Evolutionary conservation across 2,888 invertebrate genomes (phyloP).

Genomic region (Kryphioiulus occultus): DNA sequence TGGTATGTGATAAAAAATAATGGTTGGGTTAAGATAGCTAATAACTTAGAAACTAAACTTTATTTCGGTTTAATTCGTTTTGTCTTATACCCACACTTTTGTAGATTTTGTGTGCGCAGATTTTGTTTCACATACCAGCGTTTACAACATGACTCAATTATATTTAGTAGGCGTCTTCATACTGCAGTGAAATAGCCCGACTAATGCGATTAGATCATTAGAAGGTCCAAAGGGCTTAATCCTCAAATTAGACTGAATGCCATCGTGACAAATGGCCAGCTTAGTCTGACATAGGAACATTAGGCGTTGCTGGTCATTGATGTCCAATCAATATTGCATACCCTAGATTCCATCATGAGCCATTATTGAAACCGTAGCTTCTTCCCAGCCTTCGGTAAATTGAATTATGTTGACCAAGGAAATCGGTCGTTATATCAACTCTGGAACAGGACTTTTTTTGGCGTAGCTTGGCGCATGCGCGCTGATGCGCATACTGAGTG

Average conservation of each 20-base stretch:
- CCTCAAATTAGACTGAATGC: background rate
- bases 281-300: background rate
- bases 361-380: background rate
- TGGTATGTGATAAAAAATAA: too few relatives aligned
- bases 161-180: background rate
- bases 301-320: background rate
- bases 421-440: slow-evolving; percentile 29
- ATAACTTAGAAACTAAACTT: too few relatives aligned
- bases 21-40: too few relatives aligned
- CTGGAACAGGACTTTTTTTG: background rate
- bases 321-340: background rate
- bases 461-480: background rate
- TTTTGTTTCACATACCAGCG: too few relatives aligned
- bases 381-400: background rate
- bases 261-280: background rate
- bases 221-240: background rate
- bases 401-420: slow-evolving; percentile 6
- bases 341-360: background rate
- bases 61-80: too few relatives aligned
- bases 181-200: background rate
- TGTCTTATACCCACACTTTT: too few relatives aligned
- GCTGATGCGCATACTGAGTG: background rate
- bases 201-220: background rate
- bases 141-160: background rate
- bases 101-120: too few relatives aligned